Base-by-base conservation (phyloP, 2,113 vertebrate genomes). In the Aramus guarauna region DNA sequence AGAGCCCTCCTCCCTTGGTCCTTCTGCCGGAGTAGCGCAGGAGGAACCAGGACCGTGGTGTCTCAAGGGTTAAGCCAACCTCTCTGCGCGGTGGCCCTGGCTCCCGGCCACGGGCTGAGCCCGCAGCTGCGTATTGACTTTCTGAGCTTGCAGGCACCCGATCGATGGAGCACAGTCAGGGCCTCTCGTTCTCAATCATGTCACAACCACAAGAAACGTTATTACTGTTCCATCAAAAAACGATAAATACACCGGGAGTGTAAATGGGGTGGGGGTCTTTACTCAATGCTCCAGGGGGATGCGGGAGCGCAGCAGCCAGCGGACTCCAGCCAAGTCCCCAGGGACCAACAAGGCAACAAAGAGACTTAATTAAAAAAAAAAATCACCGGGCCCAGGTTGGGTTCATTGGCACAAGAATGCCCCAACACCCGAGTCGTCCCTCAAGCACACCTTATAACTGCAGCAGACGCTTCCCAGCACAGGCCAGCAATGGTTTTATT, bases 221-320 rank as follows among this genome's bases (percentile, higher is more conserved):
- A 62, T 37, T 56, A 8, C 29, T 69, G 81, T 76, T 94, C 62
- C 94, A 62, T 59, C 91, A 75, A 41, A 88, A 74, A 41, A 11
- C 11, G n/a, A 75, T 60, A 79, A 89, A 59, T 39, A 64, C 37
- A 67, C 17, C n/a, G 15, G 43, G 41, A 47, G 55, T 2, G 32
- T 26, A 13, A 47, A 20, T 2, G 37, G 62, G 55, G 71, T 18
- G 4, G 55, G 50, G 66, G 10, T 21, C 62, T n/a, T 24, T 16
- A 20, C 45, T 41, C 82, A 22, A 7, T 11, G 52, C 43, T 20
- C 27, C 2, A 15, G 15, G 27, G 17, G 14, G 9, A 26, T 12
- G 45, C 0, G 1, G 20, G 43, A 75, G 9, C 1, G 3, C 34
- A 27, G 67, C 1, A 1, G 39, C 15, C 47, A 11, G 41, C 1